Evolutionary conservation across 2,113 vertebrate species (phyloP).

Genomic region (Laticauda colubrina): DNA sequence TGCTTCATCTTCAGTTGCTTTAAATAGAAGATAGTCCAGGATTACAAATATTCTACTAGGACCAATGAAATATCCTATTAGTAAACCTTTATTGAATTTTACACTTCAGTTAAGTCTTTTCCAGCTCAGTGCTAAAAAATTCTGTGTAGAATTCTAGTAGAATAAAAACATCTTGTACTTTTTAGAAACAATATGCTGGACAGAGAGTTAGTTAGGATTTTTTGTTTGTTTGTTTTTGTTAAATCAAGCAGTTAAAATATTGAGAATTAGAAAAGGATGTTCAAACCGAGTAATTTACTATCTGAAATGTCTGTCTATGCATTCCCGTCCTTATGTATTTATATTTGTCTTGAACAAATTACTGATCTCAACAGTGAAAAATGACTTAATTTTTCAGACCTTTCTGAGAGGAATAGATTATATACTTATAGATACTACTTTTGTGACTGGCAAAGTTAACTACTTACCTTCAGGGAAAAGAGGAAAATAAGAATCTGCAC

Average conservation of each 20-base stretch:
- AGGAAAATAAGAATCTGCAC: not conserved
- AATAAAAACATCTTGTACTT: conserved; percentile 35
- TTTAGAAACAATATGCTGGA: not conserved
- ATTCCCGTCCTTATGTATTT: not conserved
- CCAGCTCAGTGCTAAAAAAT: conserved; percentile 30
- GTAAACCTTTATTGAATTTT: conserved; percentile 21
- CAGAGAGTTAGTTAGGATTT: conserved; percentile 24
- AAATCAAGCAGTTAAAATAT: conserved; percentile 40
- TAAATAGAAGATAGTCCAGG: not conserved
- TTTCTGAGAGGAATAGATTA: not conserved
- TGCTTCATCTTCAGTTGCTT: not conserved
- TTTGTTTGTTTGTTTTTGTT: conserved; percentile 22
- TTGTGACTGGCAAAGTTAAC: not conserved
- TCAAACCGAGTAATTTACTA: not conserved
- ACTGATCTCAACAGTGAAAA: not conserved
- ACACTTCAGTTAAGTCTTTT: conserved; percentile 32
- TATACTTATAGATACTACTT: not conserved
- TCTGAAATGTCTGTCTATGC: not conserved
- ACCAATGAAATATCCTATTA: not conserved
- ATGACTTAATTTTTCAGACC: not conserved
- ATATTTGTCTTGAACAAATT: not conserved
- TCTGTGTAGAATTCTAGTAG: conserved; percentile 24
- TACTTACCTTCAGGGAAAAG: not conserved
- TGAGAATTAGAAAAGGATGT: not conserved
- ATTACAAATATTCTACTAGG: not conserved